phyloP scores from a whole-genome alignment of 1,140 invertebrate genomes.

The Riptortus pedestris region DNA sequence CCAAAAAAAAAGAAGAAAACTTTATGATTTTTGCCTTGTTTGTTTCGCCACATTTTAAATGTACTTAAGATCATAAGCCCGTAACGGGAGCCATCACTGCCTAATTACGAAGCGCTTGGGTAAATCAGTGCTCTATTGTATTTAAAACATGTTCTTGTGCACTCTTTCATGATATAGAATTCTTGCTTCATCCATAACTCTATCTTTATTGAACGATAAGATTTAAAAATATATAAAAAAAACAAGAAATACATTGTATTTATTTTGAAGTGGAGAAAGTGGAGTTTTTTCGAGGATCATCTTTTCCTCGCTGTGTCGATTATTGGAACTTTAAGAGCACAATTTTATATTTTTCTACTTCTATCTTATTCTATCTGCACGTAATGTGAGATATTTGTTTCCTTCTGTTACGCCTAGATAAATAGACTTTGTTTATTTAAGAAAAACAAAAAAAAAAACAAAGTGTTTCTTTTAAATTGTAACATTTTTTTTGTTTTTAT shows the following conservation, averaged over 20 bases:
- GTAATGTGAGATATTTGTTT: conserved; percentile 6
- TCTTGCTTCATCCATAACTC: not conserved
- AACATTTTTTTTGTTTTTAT: conserved; percentile 18
- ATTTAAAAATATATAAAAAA: conserved; percentile 3
- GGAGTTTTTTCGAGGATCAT: not conserved
- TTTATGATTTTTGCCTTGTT: too few relatives aligned
- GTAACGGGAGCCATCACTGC: too few relatives aligned
- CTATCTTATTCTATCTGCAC: conserved; percentile 18
- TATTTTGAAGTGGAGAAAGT: conserved; percentile 10
- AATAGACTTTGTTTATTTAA: not conserved
- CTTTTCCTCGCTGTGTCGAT: conserved; percentile 8
- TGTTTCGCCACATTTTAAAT: too few relatives aligned
- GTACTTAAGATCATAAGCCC: too few relatives aligned
- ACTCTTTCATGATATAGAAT: conserved; percentile 10
- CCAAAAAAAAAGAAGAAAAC: too few relatives aligned
- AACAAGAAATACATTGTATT: conserved; percentile 3
- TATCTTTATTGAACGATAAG: not conserved
- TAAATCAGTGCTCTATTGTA: not conserved
- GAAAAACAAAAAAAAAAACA: conserved; percentile 14
- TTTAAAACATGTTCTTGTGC: conserved; percentile 9
- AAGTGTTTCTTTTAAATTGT: conserved; percentile 25
- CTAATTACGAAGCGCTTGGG: too few relatives aligned
- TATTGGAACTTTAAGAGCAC: conserved; percentile 9
- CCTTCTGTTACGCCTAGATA: not conserved
- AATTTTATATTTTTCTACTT: conserved; percentile 18